A percentile compares a stretch with the other conserved stretches of the same genome.
These are phyloP conservation scores for Strigamia maritima DNA, from an alignment of 2,888 invertebrate genomes.

Conservation along the genomic window DNA sequence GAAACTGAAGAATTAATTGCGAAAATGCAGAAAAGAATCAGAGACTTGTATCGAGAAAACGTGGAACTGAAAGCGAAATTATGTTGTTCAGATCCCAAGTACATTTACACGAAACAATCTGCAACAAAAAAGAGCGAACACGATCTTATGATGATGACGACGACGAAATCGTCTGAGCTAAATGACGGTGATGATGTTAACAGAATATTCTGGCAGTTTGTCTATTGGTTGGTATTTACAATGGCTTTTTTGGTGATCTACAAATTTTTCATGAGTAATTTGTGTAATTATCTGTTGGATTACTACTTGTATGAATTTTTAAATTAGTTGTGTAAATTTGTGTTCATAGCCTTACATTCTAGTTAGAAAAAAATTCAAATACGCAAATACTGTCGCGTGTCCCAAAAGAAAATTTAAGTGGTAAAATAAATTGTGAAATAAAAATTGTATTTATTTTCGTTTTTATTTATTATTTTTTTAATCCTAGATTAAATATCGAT, in stretches of 20 bases:
- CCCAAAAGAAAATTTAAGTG: background rate
- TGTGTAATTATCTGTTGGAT: background rate
- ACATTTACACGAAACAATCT: background rate
- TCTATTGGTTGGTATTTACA: background rate
- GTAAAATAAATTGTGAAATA: background rate
- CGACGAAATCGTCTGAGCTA: background rate
- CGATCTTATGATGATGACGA: too few species aligned
- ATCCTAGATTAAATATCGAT: too few species aligned
- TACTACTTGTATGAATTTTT: background rate
- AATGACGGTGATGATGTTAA: background rate
- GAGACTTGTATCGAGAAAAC: background rate
- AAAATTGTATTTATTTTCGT: background rate
- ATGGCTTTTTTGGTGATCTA: background rate
- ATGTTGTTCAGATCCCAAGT: background rate
- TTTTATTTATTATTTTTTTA: too few species aligned
- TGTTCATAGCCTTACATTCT: too few species aligned
- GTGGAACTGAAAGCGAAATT: background rate
- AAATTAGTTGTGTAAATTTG: background rate
- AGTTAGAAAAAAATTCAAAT: too few species aligned
- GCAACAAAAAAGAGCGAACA: background rate
- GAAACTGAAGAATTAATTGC: background rate
- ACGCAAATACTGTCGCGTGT: too few species aligned
- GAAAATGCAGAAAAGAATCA: background rate
- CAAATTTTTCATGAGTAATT: constrained; percentile 10
- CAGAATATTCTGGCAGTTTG: background rate